Conservation (phyloP, 2,888 invertebrate genomes). For the Podabrus alpinus region DNA sequence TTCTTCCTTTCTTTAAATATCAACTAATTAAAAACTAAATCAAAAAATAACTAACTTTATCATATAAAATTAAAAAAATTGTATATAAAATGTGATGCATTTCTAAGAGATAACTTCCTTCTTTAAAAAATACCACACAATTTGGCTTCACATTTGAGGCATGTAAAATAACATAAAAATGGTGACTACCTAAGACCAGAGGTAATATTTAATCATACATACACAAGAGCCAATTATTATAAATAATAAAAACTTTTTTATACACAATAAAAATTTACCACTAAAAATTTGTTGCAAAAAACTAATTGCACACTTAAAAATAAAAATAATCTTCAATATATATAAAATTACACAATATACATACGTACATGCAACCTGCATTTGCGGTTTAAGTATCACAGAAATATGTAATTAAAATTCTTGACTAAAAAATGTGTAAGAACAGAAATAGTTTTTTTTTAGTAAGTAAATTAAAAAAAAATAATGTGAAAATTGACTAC, state of each 20-base stretch:
- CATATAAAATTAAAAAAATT: slow-evolving; percentile 44
- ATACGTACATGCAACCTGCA: slow-evolving; percentile 33
- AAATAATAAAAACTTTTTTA: slow-evolving; percentile 20
- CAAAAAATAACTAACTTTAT: slow-evolving; percentile 29
- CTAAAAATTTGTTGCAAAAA: slow-evolving; percentile 21
- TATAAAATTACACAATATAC: slow-evolving; percentile 30
- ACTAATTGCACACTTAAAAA: slow-evolving; percentile 34
- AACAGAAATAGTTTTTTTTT: slow-evolving; percentile 8
- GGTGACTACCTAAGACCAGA: slow-evolving; percentile 36
- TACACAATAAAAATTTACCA: slow-evolving; percentile 17
- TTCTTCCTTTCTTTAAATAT: slow-evolving; percentile 33
- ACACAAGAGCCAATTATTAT: slow-evolving; percentile 22
- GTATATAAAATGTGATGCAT: slow-evolving; percentile 32
- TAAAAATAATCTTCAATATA: slow-evolving; percentile 23
- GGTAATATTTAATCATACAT: slow-evolving; percentile 27
- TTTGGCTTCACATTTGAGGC: slow-evolving; percentile 9
- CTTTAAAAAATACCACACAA: slow-evolving; percentile 13
- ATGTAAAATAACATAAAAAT: slow-evolving; percentile 31
- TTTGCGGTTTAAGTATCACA: slow-evolving; percentile 34
- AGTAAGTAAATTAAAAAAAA: background rate
- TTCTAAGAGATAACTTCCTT: background rate
- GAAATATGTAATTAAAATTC: slow-evolving; percentile 35
- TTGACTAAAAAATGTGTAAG: slow-evolving; percentile 33
- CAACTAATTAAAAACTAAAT: slow-evolving; percentile 35
- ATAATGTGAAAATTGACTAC: background rate